phyloP scores from a whole-genome alignment of 2,888 invertebrate genomes.

The Andrena camellia region DNA sequence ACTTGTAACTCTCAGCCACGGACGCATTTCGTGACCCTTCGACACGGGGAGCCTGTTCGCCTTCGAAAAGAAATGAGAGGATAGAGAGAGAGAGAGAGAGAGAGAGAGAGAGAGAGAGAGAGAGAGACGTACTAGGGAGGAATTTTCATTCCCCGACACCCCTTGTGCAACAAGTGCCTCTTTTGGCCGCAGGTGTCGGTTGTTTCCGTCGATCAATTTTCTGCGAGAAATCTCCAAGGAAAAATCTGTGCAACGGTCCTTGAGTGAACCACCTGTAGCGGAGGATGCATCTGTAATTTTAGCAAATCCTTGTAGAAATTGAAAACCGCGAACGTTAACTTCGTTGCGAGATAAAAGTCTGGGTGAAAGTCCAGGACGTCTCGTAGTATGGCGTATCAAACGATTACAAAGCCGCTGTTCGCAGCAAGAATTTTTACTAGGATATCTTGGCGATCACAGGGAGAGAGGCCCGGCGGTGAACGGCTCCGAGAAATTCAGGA shows the following conservation, averaged over 20 bases:
- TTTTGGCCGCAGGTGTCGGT: conserved; percentile 38
- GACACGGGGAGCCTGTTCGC: conserved; percentile 65
- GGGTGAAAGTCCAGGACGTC: background rate
- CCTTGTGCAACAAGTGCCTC: conserved; percentile 75
- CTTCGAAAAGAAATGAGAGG: conserved; percentile 31
- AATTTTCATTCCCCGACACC: conserved; percentile 54
- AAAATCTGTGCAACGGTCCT: conserved; percentile 17
- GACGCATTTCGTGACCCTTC: conserved; percentile 65
- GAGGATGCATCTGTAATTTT: background rate
- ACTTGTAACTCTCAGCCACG: conserved; percentile 67
- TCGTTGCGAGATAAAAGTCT: background rate
- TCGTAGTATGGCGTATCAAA: background rate
- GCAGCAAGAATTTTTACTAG: conserved; percentile 32
- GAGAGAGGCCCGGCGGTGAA: background rate
- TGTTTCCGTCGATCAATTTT: conserved; percentile 47
- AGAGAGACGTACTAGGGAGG: background rate
- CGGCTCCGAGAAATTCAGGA: conserved; percentile 53
- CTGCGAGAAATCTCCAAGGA: conserved; percentile 8
- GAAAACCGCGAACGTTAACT: background rate
- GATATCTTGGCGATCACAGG: conserved; percentile 37
- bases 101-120: no score
- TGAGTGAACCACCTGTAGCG: background rate
- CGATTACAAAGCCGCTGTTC: background rate
- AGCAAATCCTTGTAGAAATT: no score
- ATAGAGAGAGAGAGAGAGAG: conserved; percentile 10